Conservation (phyloP, 2,888 invertebrate genomes). For the Serrognathus titanus region DNA sequence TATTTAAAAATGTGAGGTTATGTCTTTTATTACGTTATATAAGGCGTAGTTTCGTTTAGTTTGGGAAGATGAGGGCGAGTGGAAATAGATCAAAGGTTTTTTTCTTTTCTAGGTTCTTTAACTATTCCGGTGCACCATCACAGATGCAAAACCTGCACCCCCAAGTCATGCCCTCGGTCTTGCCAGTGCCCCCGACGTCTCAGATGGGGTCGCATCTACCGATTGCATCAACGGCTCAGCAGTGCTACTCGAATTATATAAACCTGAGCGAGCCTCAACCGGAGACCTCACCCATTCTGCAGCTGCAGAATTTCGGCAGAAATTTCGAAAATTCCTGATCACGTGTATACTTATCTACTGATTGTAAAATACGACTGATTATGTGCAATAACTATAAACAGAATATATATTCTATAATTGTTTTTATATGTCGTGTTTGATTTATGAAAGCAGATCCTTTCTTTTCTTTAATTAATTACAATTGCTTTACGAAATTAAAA, state of each 20-base stretch:
- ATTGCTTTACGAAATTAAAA: too few species aligned
- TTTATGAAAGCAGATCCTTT: too few species aligned
- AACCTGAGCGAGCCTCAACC: slow-evolving; percentile 36
- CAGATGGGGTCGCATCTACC: slow-evolving; percentile 42
- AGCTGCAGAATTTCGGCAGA: slow-evolving; percentile 48
- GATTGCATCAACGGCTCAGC: slow-evolving; percentile 8
- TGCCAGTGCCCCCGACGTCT: slow-evolving; percentile 42
- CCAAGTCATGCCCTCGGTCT: slow-evolving; percentile 46
- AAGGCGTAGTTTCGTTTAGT: too few species aligned
- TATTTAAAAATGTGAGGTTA: too few species aligned
- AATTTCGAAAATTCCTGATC: slow-evolving; percentile 44
- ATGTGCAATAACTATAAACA: too few species aligned
- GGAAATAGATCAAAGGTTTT: too few species aligned
- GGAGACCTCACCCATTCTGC: slow-evolving; percentile 44
- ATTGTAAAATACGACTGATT: too few species aligned
- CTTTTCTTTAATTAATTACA: too few species aligned
- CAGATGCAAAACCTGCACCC: slow-evolving; percentile 44
- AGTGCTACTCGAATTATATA: slow-evolving; percentile 34
- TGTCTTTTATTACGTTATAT: too few species aligned
- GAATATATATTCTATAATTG: too few species aligned
- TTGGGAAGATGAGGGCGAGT: too few species aligned
- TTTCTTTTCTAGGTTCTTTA: slow-evolving; percentile 52
- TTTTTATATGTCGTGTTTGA: too few species aligned
- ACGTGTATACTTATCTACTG: neutral
- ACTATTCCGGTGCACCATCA: slow-evolving; percentile 49